phyloP scores from a whole-genome alignment of 30 jellyfish, hydroid and myxozoan species.

The Aurelia coerulea region DNA sequence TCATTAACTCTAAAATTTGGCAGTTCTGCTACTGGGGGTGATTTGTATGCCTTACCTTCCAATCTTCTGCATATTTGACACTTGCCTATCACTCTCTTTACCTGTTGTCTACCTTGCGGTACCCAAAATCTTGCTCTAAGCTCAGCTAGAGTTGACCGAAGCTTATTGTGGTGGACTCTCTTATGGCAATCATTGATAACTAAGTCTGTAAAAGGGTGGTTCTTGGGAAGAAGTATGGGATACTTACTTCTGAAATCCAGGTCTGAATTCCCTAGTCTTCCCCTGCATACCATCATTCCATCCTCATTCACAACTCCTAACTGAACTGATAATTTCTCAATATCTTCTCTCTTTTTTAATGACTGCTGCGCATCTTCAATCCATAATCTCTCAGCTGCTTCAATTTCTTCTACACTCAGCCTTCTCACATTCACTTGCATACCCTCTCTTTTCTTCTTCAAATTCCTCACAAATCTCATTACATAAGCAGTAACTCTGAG shows the following conservation, averaged over 20 bases:
- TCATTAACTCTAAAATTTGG: conserved; percentile 64
- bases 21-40: conserved; percentile 42
- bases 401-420: conserved; percentile 59
- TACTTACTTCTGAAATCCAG: conserved; percentile 56
- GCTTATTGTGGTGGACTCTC: conserved; percentile 67
- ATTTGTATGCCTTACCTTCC: conserved; percentile 4
- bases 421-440: conserved; percentile 2
- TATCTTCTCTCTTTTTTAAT: conserved; percentile 7
- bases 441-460: conserved; percentile 34
- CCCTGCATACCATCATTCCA: conserved; percentile 45
- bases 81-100: conserved; percentile 33
- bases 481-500: conserved; percentile 69
- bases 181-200: conserved; percentile 59
- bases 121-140: conserved; percentile 63
- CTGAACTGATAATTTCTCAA: conserved; percentile 32
- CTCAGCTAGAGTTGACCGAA: conserved; percentile 67
- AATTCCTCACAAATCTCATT: conserved; percentile 42
- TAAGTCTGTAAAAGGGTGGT: conserved; percentile 41
- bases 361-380: conserved; percentile 44
- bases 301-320: conserved; percentile 50
- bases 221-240: conserved; percentile 59
- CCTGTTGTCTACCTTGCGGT: conserved; percentile 71
- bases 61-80: too few relatives aligned
- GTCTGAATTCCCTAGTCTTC: conserved; percentile 64
- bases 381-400: conserved; percentile 59